Evolutionary conservation across 2,113 vertebrate species (phyloP), one percentile per base, ranked within the genome.

Genomic region (Polypterus senegalus): DNA sequence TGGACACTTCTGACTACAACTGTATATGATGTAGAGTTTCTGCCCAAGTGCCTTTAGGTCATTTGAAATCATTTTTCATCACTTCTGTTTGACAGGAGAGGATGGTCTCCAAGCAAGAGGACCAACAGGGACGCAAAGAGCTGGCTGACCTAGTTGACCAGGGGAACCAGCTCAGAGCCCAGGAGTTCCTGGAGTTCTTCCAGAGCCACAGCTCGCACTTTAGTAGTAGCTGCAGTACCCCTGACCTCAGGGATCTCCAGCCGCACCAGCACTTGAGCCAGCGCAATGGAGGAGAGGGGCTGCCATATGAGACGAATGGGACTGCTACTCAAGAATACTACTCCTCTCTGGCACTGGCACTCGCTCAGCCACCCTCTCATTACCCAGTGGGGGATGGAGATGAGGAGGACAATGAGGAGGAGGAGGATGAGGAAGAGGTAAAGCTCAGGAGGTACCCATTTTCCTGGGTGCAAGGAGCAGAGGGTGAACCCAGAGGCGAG

Each of bases 151-250:
- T 84, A 72, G 78, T 81, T 69, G 90, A 93, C 79, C 91, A 90
- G 77, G 88, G 90, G 78, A 93, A 93, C 79, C 83, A 86, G 72
- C 81, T 91, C 65, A 89, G 90, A 65, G 94, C 94, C 77, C 91
- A 84, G 76, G 93, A 98, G 78, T 98, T 94, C 84, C 86, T 98
- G 75, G 93, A 97, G 84, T 96, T 90, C 83, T 98, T 95, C 85
- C 94, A 95, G 86, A 90, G 87, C 72, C 49, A 53, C 74, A 84
- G 84, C 76, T 82, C 78, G 9, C 81, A 81, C 65, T 85, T 85
- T 84, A 77, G 79, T 78, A 87, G 85, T 72, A 84, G 82, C 76
- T 85, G 83, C 83, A 87, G 83, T 79, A 89, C 82, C 55, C 83
- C 83, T 52, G 81, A 86, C 83, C 83, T 85, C 82, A 83, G 85